Base-by-base conservation (phyloP, 1,140 invertebrate species). In the Drosophila teissieri region DNA sequence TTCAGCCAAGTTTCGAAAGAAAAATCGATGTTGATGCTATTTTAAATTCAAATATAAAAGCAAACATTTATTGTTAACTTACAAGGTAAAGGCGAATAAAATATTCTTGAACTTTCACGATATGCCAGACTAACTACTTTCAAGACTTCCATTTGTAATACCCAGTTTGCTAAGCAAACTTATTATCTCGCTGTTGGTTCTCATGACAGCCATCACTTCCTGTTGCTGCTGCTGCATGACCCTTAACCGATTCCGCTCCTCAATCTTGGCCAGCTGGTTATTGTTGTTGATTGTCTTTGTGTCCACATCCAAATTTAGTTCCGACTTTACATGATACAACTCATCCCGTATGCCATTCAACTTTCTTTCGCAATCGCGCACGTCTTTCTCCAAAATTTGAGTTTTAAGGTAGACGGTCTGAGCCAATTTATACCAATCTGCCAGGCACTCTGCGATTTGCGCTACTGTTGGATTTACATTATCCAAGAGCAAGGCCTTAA, bases 391-490 rank as follows among this genome's bases (percentile, higher is more conserved):
- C 2, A 96, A 92, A 68, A 96, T 96, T 90, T 95, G 94, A 4
- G 94, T 94, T 90, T 96, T 95, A 15, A 96, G 85, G 34, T 95
- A 96, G 1, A 96, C 94, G 0, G 95, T 96, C 84, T 96, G 96
- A 0, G 95, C 95, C 92, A 96, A 94, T 93, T 96, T 97, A 88
- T 96, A 97, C 96, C 96, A 97, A 92, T 97, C 96, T 0, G 95
- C 95, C 8, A 96, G 91, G 79, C 94, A 94, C 77, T 97, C 96
- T 2, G 95, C 95, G 42, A 95, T 93, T 77, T 95, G 94, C 3
- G 93, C 94, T 24, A 96, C 94, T 1, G 94, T 93, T 1, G 95
- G 94, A 75, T 93, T 93, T 45, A 95, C 95, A 90, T 96, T 95
- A 4, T 93, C 93, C 68, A 95, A 93, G 10, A 96, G 90, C 34